Percentiles rank a stretch among this genome's conserved stretches.
Conservation (phyloP, 1,140 invertebrate genomes). For the Fopius arisanus region DNA sequence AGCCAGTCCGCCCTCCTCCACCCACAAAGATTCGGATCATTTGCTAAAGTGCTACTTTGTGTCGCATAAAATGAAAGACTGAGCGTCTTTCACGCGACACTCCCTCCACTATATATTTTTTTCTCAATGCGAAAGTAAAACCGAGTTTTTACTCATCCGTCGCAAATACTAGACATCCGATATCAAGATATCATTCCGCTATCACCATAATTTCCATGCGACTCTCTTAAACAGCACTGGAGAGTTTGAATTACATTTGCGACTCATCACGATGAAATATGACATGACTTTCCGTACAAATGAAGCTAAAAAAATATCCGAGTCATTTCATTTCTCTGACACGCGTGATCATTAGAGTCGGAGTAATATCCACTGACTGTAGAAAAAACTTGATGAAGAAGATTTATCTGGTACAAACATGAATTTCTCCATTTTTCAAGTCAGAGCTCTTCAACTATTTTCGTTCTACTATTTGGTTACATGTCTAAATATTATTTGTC, state of each 20-base stretch:
- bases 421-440: no score
- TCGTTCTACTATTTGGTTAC: no score
- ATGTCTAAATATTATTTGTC: no score
- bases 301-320: conserved; percentile 28
- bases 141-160: conserved; percentile 1
- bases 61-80: conserved; percentile 58
- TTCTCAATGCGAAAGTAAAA: neutral
- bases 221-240: neutral
- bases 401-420: no score
- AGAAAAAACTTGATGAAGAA: no score
- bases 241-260: neutral
- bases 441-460: no score
- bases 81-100: conserved; percentile 45
- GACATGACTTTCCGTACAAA: conserved; percentile 29
- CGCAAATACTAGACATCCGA: no score
- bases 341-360: conserved; percentile 30
- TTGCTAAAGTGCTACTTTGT: conserved; percentile 66
- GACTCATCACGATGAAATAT: conserved; percentile 33
- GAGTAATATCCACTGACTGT: no score
- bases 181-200: no score
- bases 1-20: neutral
- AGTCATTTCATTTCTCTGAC: conserved; percentile 23
- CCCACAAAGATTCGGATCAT: conserved; percentile 57
- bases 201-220: neutral
- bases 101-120: conserved; percentile 37